These are phyloP conservation scores for Phyllostomus discolor DNA, from an alignment of 2,113 vertebrate genomes.

Conservation along the genomic window DNA sequence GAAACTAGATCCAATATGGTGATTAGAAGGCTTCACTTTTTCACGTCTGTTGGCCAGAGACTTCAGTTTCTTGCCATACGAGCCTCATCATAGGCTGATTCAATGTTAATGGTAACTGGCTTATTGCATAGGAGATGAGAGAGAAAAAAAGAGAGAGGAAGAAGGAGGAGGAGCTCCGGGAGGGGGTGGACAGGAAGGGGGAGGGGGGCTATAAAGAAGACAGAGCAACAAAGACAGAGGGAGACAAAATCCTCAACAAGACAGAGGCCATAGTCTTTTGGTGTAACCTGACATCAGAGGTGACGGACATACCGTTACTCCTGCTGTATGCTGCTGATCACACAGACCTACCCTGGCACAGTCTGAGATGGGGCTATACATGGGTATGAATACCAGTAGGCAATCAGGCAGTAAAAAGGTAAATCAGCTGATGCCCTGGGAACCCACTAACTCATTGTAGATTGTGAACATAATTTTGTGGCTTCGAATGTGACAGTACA, in stretches of 20 bases:
- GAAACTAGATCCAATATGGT: neutral
- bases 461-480: neutral
- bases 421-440: neutral
- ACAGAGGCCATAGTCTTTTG: neutral
- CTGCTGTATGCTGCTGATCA: neutral
- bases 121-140: neutral
- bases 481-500: neutral
- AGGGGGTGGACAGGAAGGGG: rapidly evolving
- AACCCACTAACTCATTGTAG: neutral
- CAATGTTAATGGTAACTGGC: neutral
- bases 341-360: neutral
- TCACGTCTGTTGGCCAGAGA: neutral
- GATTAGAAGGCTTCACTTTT: neutral
- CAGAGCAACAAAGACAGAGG: neutral
- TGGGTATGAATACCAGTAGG: neutral
- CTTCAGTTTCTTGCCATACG: neutral
- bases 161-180: rapidly evolving
- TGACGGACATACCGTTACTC: neutral
- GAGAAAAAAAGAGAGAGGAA: neutral
- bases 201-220: too few species aligned
- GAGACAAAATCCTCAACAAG: neutral
- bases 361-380: neutral
- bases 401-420: neutral
- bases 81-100: neutral
- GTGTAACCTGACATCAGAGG: neutral